Percentiles rank a stretch among this genome's conserved stretches.
These are phyloP conservation scores for Nyctalus aviator DNA, from an alignment of 2,797 vertebrate species.

Conservation along the genomic window DNA sequence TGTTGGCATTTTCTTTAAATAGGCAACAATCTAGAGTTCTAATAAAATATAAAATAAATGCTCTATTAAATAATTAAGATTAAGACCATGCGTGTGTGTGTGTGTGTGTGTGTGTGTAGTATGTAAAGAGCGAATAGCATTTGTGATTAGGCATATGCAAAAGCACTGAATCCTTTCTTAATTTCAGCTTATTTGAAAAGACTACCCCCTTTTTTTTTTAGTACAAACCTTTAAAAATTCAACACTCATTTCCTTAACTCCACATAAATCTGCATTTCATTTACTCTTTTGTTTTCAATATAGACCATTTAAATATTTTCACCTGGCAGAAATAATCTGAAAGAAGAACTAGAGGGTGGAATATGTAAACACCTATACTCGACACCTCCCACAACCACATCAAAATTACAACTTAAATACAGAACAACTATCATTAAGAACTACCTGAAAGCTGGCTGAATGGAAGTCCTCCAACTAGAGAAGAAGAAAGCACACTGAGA, in stretches of 20 bases:
- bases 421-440: too few relatives aligned
- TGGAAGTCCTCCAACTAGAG: too few relatives aligned
- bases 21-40: neutral
- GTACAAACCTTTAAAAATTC: neutral
- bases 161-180: neutral
- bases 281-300: neutral
- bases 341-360: neutral
- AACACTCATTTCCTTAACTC: neutral
- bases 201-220: neutral
- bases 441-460: too few relatives aligned
- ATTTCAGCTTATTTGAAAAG: slow-evolving; percentile 1
- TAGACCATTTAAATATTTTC: neutral
- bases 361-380: too few relatives aligned
- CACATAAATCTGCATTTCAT: neutral
- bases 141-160: neutral
- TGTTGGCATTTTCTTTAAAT: neutral
- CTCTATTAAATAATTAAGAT: neutral
- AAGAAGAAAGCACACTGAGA: too few relatives aligned
- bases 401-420: too few relatives aligned
- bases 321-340: neutral
- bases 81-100: neutral
- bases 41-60: neutral
- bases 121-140: neutral
- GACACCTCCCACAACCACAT: too few relatives aligned
- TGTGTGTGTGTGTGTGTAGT: neutral